Evolutionary conservation across 2,797 vertebrate species (phyloP), one percentile per base, ranked within the genome.

Genomic region (Chanos chanos): DNA sequence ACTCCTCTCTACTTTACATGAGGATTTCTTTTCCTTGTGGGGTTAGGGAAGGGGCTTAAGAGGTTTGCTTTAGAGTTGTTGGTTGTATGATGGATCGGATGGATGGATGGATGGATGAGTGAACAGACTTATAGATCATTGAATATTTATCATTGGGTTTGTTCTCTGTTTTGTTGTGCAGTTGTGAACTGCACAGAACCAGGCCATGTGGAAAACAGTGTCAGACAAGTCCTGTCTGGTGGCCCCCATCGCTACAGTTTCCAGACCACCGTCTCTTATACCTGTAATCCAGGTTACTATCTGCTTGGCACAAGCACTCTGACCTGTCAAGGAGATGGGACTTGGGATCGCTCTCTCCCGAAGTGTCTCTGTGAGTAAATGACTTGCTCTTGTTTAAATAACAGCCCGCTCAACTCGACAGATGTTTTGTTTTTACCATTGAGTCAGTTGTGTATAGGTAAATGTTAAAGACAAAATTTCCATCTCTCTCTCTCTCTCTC

Each of bases 161-260:
- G 22, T 36, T 15, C 36, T 44, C 34, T 6, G 7, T 18, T 15
- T 12, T 19, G 10, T 44, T 24, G 5, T 60, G 5, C 77, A 99
- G 97, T 98, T 78, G 90, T 97, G 76, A 99, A 99, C 85, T 99
- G 97, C 80, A 94, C 96, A 15, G 96, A 99, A 63, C 95, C 97
- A 0, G 95, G 94, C 28, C 93, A 97, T 68, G 90, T 96, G 66
- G 95, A 97, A 27, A 94, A 95, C 86, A 94, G 95, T 71, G 21
- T 94, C 4, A 88, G 94, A 12, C 93, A 97, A 78, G 86, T 98
- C 47, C 85, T 94, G 27, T 82, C 92, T 40, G 93, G 85, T 0
- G 91, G 94, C 41, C 91, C 90, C 0, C 92, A 96, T 82, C 88
- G 92, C 64, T 98, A 94, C 90, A 96, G 92, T 88, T 99, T 93